These are phyloP conservation scores for Abrostola triplasia DNA, from an alignment of 2,888 invertebrate species.

Conservation along the genomic window DNA sequence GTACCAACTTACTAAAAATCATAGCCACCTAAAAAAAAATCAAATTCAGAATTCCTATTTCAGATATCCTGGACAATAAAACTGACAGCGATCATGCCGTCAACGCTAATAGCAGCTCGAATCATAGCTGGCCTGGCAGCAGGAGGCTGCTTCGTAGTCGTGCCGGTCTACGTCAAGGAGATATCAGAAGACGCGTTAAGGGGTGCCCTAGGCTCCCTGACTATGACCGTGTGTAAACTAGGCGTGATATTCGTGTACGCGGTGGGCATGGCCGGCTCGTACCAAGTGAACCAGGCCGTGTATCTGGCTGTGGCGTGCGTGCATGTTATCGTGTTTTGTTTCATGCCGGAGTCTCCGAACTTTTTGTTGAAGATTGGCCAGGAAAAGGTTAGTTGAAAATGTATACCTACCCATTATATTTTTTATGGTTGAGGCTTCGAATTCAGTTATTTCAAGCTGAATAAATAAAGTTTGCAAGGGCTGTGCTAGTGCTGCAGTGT, in stretches of 20 bases:
- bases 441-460: no score
- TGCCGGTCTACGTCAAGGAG: conserved; percentile 76
- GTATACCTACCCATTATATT: no score
- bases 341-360: conserved; percentile 81
- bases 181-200: conserved; percentile 72
- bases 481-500: no score
- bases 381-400: conserved; percentile 66
- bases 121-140: conserved; percentile 71
- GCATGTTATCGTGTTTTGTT: conserved; percentile 68
- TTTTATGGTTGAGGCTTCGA: no score
- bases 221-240: conserved; percentile 77
- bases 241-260: conserved; percentile 78
- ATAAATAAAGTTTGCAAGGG: no score
- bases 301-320: conserved; percentile 65
- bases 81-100: conserved; percentile 62
- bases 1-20: not conserved
- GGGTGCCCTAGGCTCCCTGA: conserved; percentile 73
- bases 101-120: conserved; percentile 67
- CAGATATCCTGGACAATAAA: conserved; percentile 79
- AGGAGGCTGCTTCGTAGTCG: conserved; percentile 74
- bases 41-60: conserved; percentile 18
- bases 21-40: not conserved
- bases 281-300: conserved; percentile 67
- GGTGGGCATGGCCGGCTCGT: conserved; percentile 68
- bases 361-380: conserved; percentile 72